Percentiles rank a stretch among this genome's conserved stretches.
phyloP scores from a whole-genome alignment of 2,797 vertebrate species.

The Anableps anableps region DNA sequence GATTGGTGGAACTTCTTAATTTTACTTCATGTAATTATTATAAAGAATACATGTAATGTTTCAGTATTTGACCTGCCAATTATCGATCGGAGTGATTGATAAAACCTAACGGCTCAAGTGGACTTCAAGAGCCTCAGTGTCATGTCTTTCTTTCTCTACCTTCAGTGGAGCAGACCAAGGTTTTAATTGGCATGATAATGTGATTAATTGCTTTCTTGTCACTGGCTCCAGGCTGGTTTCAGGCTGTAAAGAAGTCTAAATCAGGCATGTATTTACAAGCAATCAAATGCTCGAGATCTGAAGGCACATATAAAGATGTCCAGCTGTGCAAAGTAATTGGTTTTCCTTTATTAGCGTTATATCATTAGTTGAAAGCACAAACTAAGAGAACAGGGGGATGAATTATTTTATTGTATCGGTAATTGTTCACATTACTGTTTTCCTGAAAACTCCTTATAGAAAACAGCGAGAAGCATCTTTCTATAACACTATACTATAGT shows the following conservation, averaged over 20 bases:
- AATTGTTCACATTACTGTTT: background rate
- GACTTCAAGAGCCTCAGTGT: constrained; percentile 39
- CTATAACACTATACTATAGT: background rate
- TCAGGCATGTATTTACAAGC: constrained; percentile 75
- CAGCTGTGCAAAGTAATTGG: constrained; percentile 78
- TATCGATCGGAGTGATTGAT: constrained; percentile 19
- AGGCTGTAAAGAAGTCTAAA: constrained; percentile 74
- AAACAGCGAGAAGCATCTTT: background rate
- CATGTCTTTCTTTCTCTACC: constrained; percentile 42
- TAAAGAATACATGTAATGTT: background rate
- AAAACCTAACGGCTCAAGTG: constrained; percentile 40
- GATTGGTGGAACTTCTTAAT: background rate
- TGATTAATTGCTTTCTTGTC: constrained; percentile 80
- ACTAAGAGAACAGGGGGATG: constrained; percentile 27
- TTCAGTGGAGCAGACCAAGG: constrained; percentile 59
- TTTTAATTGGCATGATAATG: constrained; percentile 77
- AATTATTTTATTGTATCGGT: constrained; percentile 19
- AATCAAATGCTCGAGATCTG: constrained; percentile 66
- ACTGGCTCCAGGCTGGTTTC: constrained; percentile 62
- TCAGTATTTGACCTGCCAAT: background rate
- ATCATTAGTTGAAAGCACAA: constrained; percentile 49
- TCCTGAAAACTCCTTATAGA: constrained; percentile 10
- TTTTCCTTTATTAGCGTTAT: constrained; percentile 66
- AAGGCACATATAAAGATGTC: constrained; percentile 67
- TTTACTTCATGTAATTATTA: background rate